A percentile compares a stretch with the other conserved stretches of the same genome.
Conservation (phyloP, 2,797 vertebrate species). For the Huso huso region DNA sequence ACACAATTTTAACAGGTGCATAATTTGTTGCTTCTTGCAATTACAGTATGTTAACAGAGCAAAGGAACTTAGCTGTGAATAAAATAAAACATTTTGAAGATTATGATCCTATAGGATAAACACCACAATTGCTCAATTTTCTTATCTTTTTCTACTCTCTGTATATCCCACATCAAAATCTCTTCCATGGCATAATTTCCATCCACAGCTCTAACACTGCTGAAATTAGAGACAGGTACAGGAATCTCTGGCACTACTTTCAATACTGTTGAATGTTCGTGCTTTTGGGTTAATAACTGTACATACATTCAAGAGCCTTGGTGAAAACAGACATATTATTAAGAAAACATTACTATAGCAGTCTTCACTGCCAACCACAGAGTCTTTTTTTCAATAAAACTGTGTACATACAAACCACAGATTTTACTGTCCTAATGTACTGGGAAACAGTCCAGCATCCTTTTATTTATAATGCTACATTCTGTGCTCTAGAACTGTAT, state of each 20-base stretch:
- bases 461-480: conserved; percentile 9
- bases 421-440: conserved; percentile 5
- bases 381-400: conserved; percentile 4
- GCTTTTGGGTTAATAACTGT: background rate
- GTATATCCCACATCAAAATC: background rate
- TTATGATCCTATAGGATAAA: background rate
- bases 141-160: background rate
- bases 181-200: background rate
- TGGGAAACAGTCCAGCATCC: conserved; percentile 11
- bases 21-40: too few species aligned
- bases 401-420: background rate
- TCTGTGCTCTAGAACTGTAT: conserved; percentile 14
- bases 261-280: background rate
- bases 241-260: background rate
- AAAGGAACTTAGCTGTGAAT: background rate
- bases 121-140: background rate
- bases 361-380: background rate
- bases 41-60: too few species aligned
- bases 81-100: background rate
- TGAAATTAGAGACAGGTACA: conserved; percentile 8
- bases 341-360: background rate
- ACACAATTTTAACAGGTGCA: too few species aligned
- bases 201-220: background rate
- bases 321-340: conserved; percentile 3
- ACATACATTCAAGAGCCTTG: background rate